phyloP scores from a whole-genome alignment of 2,888 invertebrate genomes.

The Drosophila formosana region DNA sequence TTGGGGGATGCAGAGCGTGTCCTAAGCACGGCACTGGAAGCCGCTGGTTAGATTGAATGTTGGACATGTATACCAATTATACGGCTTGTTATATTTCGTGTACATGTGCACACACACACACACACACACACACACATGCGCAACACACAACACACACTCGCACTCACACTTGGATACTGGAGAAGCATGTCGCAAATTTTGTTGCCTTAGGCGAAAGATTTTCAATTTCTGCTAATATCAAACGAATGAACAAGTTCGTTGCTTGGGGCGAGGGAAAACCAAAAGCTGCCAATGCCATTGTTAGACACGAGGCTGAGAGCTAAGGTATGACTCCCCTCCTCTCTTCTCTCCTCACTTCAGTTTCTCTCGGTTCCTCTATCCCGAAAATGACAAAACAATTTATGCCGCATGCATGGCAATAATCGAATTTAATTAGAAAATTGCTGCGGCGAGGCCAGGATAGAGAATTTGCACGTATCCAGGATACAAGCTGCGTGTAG shows the following conservation, averaged over 20 bases:
- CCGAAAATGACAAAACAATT: slow-evolving; percentile 78
- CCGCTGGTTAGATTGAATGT: slow-evolving; percentile 38
- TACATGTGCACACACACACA: slow-evolving; percentile 29
- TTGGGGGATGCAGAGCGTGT: background rate
- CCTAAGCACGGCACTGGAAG: slow-evolving; percentile 26
- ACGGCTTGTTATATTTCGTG: slow-evolving; percentile 67
- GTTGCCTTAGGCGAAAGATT: slow-evolving; percentile 65
- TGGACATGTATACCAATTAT: slow-evolving; percentile 75
- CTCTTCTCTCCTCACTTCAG: background rate
- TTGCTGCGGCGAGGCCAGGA: slow-evolving; percentile 63
- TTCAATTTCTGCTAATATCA: slow-evolving; percentile 82
- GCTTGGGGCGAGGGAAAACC: slow-evolving; percentile 54
- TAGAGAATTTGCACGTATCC: slow-evolving; percentile 58
- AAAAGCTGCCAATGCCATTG: slow-evolving; percentile 59
- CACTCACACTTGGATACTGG: slow-evolving; percentile 30
- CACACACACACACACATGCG: slow-evolving; percentile 11
- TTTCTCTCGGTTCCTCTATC: background rate
- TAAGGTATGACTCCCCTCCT: slow-evolving; percentile 14
- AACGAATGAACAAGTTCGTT: slow-evolving; percentile 75
- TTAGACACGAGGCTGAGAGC: slow-evolving; percentile 20
- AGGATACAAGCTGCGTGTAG: slow-evolving; percentile 18
- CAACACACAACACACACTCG: background rate
- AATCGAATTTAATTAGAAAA: slow-evolving; percentile 82
- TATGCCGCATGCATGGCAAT: slow-evolving; percentile 79
- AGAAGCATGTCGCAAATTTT: slow-evolving; percentile 60